These are phyloP conservation scores for Pollachius pollachius DNA, from an alignment of 2,113 vertebrate species.

Conservation along the genomic window DNA sequence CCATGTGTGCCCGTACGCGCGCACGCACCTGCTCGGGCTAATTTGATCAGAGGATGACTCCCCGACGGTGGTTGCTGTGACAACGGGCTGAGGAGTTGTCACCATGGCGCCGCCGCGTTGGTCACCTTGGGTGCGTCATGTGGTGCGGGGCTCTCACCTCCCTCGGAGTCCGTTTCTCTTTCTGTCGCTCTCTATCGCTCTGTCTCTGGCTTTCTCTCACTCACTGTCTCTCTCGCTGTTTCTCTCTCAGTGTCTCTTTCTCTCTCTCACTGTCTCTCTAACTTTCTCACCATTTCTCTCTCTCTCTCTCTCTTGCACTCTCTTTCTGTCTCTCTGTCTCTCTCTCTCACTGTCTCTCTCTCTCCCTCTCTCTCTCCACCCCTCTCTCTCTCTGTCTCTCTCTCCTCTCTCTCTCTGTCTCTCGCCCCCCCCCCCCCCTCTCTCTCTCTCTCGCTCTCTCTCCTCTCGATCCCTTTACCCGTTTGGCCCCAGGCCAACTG, in stretches of 20 bases:
- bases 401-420: not conserved
- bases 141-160: not conserved
- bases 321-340: too few species aligned
- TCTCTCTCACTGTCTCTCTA: too few species aligned
- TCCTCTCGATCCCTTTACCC: not conserved
- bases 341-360: not conserved
- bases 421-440: not conserved
- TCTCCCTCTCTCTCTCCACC: not conserved
- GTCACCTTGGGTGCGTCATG: constrained; percentile 4
- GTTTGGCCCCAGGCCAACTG: not conserved
- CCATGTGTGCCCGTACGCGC: too few species aligned
- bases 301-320: too few species aligned
- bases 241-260: too few species aligned
- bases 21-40: not conserved
- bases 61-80: constrained; percentile 51
- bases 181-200: not conserved
- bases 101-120: constrained; percentile 28
- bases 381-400: not conserved
- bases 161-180: not conserved
- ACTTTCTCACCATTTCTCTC: too few species aligned
- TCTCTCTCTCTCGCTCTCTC: not conserved
- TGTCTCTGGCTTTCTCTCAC: not conserved
- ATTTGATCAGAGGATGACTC: not conserved
- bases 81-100: constrained; percentile 40
- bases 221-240: not conserved